Conservation (phyloP, 2,888 invertebrate genomes). For the Rotaria socialis region DNA sequence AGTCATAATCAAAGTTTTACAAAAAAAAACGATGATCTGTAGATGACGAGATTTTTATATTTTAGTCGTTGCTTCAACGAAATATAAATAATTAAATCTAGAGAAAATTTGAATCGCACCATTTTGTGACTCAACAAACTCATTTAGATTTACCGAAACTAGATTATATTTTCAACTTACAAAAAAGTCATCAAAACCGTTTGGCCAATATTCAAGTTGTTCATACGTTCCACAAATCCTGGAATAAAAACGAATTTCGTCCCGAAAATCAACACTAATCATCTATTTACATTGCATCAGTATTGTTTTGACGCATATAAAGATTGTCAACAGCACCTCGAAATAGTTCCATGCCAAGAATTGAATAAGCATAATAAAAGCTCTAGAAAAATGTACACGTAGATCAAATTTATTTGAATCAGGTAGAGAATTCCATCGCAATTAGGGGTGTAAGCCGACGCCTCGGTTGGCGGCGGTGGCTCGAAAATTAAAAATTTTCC, state of each 20-base stretch:
- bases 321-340: constrained; percentile 50
- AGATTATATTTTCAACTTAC: constrained; percentile 50
- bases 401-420: background rate
- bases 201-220: constrained; percentile 57
- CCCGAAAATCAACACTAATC: background rate
- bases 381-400: background rate
- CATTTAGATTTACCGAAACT: no score
- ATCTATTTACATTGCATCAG: background rate
- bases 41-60: no score
- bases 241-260: constrained; percentile 48
- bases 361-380: constrained; percentile 7
- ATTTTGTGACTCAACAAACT: no score
- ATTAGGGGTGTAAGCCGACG: no score
- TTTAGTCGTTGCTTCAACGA: no score
- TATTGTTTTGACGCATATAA: background rate
- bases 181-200: constrained; percentile 59
- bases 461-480: no score
- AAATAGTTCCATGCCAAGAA: constrained; percentile 53
- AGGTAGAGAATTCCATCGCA: no score
- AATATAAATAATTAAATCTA: no score
- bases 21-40: no score
- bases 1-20: no score
- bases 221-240: constrained; percentile 49
- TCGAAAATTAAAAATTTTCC: no score
- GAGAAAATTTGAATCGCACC: no score